Conservation (phyloP, 92 coral and sea anemone genomes). For the Siderastrea siderea region DNA sequence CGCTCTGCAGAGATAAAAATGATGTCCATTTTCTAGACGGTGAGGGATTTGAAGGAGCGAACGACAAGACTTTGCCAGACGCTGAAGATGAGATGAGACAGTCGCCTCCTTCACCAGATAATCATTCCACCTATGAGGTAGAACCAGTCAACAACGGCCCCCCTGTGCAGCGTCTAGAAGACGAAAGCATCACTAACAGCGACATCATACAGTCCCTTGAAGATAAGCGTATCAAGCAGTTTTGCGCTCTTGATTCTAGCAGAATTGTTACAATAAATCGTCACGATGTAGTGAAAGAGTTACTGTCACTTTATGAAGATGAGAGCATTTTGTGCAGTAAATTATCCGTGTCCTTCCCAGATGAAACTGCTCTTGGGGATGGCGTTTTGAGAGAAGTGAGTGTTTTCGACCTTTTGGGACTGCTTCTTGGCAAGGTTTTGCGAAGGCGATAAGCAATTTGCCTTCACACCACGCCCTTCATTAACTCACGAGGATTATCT, state of each 20-base stretch:
- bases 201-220: background rate
- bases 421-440: constrained; percentile 49
- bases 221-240: background rate
- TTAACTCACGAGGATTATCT: constrained; percentile 46
- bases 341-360: constrained; percentile 36
- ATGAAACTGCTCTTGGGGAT: constrained; percentile 67
- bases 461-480: constrained; percentile 18
- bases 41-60: background rate
- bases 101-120: background rate
- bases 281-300: constrained; percentile 43
- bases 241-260: background rate
- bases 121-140: too few species aligned
- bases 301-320: constrained; percentile 46
- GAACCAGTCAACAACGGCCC: too few species aligned
- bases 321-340: constrained; percentile 26
- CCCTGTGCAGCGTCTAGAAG: too few species aligned
- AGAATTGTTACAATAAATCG: constrained; percentile 20
- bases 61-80: background rate
- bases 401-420: constrained; percentile 70
- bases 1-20: constrained; percentile 12
- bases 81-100: background rate
- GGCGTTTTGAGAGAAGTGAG: constrained; percentile 65
- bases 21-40: constrained; percentile 32
- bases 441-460: constrained; percentile 49
- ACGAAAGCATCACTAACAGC: too few species aligned